These are phyloP conservation scores for Dynastes grantii DNA, from an alignment of 2,888 invertebrate species.

Conservation along the genomic window DNA sequence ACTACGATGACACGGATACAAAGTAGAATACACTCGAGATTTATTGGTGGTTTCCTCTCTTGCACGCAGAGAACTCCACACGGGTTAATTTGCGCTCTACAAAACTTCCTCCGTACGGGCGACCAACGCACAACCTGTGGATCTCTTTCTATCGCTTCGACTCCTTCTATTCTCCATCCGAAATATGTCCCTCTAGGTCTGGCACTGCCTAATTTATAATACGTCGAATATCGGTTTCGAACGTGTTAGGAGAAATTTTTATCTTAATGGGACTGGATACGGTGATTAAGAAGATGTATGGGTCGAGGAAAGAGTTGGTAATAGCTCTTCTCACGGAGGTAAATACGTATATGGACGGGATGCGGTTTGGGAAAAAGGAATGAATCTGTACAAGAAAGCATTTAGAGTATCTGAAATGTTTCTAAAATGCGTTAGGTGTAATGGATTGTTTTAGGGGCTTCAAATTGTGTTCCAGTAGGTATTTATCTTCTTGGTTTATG, in stretches of 20 bases:
- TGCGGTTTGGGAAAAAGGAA: not conserved
- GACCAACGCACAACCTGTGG: not conserved
- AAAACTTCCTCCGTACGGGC: not conserved
- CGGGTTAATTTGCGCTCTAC: conserved; percentile 37
- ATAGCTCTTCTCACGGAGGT: not conserved
- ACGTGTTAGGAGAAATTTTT: conserved; percentile 41
- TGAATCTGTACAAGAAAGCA: not conserved
- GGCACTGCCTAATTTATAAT: conserved; percentile 28
- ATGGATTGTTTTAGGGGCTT: too few species aligned
- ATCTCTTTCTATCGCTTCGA: conserved; percentile 8
- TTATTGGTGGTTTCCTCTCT: conserved; percentile 41
- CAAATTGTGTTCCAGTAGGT: too few species aligned
- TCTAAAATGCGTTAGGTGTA: not conserved
- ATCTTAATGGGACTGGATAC: conserved; percentile 44
- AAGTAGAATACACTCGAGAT: conserved; percentile 36
- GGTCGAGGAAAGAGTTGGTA: not conserved
- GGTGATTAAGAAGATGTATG: conserved; percentile 39
- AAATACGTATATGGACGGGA: too few species aligned
- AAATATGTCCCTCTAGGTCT: conserved; percentile 3
- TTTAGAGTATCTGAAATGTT: not conserved
- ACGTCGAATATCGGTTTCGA: conserved; percentile 27
- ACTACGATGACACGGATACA: conserved; percentile 33
- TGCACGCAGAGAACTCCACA: conserved; percentile 10
- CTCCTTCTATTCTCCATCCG: not conserved
- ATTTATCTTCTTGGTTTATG: too few species aligned